Base-by-base conservation (phyloP, 2,888 invertebrate genomes). In the Diarsia mendica region DNA sequence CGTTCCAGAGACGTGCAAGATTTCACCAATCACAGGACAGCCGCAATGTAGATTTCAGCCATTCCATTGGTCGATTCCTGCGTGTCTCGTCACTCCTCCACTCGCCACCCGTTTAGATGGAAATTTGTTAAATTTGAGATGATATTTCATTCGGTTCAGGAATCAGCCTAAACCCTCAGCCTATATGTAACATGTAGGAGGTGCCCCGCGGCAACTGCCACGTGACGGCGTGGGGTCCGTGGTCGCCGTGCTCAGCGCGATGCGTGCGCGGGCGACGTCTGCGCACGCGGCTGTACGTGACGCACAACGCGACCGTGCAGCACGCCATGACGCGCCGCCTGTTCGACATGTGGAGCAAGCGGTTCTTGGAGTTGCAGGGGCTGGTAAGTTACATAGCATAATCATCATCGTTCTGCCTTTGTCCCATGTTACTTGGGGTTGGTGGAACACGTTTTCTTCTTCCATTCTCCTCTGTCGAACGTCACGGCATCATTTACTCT, bases 241-340 rank as follows among this genome's bases (percentile, higher is more conserved):
- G 98, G 98, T 97, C 98, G 3, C 97, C 98, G 2, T 99, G 99
- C 92, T 97, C 98, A 20, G 97, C 97, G 46, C 97, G 97, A 0
- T 99, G 99, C 91, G 98, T 98, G 1, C 97, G 97, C 85, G 98
- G 98, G 0, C 96, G 97, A 39, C 86, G 94, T 4, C 84, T 96
- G 82, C 97, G 98, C 72, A 97, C 97, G 63, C 95, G 98, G 3
- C 77, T 95, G 65, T 94, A 93, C 87, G 65, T 94, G 20, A 85
- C 90, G 58, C 86, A 85, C 6, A 92, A 92, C 81, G 39, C 87
- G 46, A 87, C 89, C 33, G 87, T 92, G 65, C 96, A 96, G 87
- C 86, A 74, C 5, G 90, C 89, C 65, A 86, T 96, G 67, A 86
- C 91, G 15, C 87, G 89, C 9, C 87, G 90, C 0, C 90, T 95